phyloP scores from a whole-genome alignment of 2,888 invertebrate species.

The Sceliomorpha sp. region DNA sequence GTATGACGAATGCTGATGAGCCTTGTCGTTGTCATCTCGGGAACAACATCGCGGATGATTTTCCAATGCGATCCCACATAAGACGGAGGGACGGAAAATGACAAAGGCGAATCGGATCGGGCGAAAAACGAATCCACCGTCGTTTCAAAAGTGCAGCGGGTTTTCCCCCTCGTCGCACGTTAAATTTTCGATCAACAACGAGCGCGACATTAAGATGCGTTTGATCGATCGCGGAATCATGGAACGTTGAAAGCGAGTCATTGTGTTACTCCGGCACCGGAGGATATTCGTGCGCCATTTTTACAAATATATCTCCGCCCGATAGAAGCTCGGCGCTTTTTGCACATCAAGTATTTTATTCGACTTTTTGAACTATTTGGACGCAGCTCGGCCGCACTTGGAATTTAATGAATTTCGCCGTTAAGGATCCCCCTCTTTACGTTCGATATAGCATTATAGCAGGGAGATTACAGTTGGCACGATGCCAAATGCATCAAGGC shows the following conservation, averaged over 20 bases:
- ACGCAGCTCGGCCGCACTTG: slow-evolving; percentile 33
- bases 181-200: too few species aligned
- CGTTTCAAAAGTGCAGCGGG: slow-evolving; percentile 4
- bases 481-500: slow-evolving; percentile 41
- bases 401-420: slow-evolving; percentile 58
- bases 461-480: slow-evolving; percentile 45
- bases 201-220: too few species aligned
- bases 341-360: slow-evolving; percentile 13
- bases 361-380: slow-evolving; percentile 31
- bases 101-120: slow-evolving; percentile 5
- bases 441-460: slow-evolving; percentile 40
- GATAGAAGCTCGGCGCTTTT: slow-evolving; percentile 10
- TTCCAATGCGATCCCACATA: slow-evolving; percentile 10
- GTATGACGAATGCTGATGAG: slow-evolving; percentile 28
- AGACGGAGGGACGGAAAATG: slow-evolving; percentile 2
- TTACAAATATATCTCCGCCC: slow-evolving; percentile 16
- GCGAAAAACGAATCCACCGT: slow-evolving; percentile 6
- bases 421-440: slow-evolving; percentile 44
- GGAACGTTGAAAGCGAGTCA: too few species aligned
- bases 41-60: slow-evolving; percentile 5
- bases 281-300: neutral
- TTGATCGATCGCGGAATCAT: too few species aligned
- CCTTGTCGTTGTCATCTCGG: slow-evolving; percentile 1
- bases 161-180: too few species aligned
- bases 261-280: too few species aligned